These are phyloP conservation scores for Scytalopus superciliaris DNA, from an alignment of 2,113 vertebrate species.

Conservation along the genomic window DNA sequence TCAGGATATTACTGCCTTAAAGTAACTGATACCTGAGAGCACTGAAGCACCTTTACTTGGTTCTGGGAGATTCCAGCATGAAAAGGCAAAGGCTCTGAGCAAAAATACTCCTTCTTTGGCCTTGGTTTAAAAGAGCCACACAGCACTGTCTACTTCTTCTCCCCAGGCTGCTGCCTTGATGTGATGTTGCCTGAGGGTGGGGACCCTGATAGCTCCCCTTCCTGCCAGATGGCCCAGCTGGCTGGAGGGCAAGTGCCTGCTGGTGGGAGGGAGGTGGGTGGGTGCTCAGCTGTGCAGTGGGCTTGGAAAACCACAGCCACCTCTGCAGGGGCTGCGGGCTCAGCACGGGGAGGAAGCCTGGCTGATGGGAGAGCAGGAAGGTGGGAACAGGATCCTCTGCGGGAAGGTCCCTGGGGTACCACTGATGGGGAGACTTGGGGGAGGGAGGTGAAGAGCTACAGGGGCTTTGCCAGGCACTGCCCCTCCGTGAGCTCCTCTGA, in stretches of 20 bases:
- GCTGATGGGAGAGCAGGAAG: background rate
- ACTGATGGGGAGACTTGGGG: background rate
- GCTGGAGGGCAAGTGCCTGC: background rate
- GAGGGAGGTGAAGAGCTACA: background rate
- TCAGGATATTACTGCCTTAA: constrained; percentile 1
- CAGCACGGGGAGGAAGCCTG: background rate
- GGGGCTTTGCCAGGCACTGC: background rate
- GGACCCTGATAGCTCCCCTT: background rate
- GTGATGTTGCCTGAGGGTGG: background rate
- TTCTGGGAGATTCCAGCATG: background rate
- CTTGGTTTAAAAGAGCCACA: background rate
- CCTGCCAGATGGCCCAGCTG: background rate
- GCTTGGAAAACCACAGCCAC: accelerated
- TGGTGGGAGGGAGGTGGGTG: background rate
- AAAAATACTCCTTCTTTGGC: background rate
- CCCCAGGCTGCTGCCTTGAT: background rate
- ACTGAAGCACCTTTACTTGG: background rate
- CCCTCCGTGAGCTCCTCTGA: background rate
- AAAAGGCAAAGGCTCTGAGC: background rate
- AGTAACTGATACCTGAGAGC: background rate
- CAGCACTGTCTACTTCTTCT: background rate
- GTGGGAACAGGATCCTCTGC: background rate
- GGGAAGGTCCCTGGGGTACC: background rate
- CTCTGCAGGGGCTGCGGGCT: background rate
- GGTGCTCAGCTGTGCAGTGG: background rate